Percentiles rank a stretch among this genome's conserved stretches.
These are phyloP conservation scores for Philonicus albiceps DNA, from an alignment of 2,888 invertebrate genomes.

Conservation along the genomic window DNA sequence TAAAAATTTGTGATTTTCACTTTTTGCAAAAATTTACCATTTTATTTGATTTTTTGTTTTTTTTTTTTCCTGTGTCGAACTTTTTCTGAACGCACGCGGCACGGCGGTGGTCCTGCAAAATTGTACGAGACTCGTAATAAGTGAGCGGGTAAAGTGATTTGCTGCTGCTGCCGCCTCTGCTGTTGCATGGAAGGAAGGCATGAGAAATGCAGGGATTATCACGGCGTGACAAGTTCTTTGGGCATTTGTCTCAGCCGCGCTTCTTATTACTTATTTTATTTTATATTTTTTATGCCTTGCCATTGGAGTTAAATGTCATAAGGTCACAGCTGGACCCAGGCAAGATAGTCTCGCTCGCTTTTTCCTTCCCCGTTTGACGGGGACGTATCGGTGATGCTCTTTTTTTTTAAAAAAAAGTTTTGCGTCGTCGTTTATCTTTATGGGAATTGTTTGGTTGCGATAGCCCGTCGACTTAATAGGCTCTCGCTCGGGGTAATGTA, in stretches of 20 bases:
- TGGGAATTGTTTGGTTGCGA: constrained; percentile 1
- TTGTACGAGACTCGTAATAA: background rate
- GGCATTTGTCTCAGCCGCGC: background rate
- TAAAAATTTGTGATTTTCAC: constrained; percentile 19
- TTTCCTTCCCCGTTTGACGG: background rate
- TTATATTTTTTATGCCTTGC: background rate
- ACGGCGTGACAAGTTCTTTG: background rate
- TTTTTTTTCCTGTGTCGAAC: background rate
- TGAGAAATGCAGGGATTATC: background rate
- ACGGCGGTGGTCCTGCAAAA: background rate
- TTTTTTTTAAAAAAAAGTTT: background rate
- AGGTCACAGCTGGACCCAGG: constrained; percentile 13
- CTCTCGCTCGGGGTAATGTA: background rate
- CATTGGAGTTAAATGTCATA: background rate
- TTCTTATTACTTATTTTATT: background rate
- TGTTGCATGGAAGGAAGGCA: background rate
- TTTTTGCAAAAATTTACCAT: background rate
- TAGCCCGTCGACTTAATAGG: background rate
- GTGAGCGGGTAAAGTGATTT: background rate
- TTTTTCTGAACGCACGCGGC: background rate
- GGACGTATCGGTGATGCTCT: background rate
- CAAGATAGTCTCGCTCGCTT: background rate
- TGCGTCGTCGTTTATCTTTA: background rate
- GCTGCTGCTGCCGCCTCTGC: background rate
- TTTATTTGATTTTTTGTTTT: background rate